phyloP scores from a whole-genome alignment of 2,888 invertebrate genomes.

The Pedicia rivosa region DNA sequence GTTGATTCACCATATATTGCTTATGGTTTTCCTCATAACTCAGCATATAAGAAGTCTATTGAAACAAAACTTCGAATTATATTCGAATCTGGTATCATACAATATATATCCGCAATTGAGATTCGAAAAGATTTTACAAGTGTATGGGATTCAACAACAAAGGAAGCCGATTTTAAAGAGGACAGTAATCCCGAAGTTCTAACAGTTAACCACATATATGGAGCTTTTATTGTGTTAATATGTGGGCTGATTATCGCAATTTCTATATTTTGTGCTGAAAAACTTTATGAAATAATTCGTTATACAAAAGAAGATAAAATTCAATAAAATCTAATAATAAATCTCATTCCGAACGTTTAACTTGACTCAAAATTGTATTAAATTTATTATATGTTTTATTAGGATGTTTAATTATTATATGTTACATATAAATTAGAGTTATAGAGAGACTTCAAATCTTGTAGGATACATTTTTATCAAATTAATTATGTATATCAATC shows the following conservation, averaged over 20 bases:
- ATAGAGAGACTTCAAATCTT: too few relatives aligned
- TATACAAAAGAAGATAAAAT: too few relatives aligned
- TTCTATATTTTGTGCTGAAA: background rate
- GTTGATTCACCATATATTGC: constrained; percentile 1
- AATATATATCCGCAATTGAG: background rate
- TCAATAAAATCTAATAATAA: too few relatives aligned
- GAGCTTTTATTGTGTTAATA: constrained; percentile 2
- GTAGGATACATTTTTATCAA: too few relatives aligned
- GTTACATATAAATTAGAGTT: too few relatives aligned
- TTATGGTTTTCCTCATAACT: constrained; percentile 1
- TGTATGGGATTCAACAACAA: background rate
- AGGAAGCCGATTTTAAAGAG: background rate
- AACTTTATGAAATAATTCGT: too few relatives aligned
- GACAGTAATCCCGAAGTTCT: background rate
- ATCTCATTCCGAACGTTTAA: too few relatives aligned
- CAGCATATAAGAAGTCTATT: background rate
- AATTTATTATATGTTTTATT: too few relatives aligned
- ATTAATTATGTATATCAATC: too few relatives aligned
- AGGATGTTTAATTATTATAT: too few relatives aligned
- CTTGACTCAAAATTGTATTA: too few relatives aligned
- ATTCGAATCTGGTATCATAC: constrained; percentile 4
- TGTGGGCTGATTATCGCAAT: background rate
- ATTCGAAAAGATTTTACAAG: background rate
- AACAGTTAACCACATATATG: constrained; percentile 2
- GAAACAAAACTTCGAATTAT: background rate